Percentiles rank a stretch among this genome's conserved stretches.
These are phyloP conservation scores for Zaprionus inermis DNA, from an alignment of 1,140 invertebrate genomes.

Conservation along the genomic window DNA sequence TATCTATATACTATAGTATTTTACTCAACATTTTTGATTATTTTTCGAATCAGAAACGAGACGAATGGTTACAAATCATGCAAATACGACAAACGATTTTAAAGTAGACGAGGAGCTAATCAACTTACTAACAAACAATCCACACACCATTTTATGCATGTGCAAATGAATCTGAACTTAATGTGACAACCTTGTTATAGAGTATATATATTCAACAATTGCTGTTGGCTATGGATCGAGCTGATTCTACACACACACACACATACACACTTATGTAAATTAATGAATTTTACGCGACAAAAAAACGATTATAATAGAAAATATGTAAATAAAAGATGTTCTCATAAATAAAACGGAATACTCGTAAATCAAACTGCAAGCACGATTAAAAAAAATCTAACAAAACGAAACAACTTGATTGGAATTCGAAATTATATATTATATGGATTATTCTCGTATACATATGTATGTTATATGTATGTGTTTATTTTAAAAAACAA, in stretches of 20 bases:
- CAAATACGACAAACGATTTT: slow-evolving; percentile 64
- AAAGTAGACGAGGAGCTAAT: slow-evolving; percentile 50
- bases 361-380: slow-evolving; percentile 40
- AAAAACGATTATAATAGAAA: slow-evolving; percentile 26
- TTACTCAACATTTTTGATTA: slow-evolving; percentile 10
- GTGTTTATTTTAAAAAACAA: slow-evolving; percentile 72
- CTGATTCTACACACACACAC: slow-evolving; percentile 36
- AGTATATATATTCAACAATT: not conserved
- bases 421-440: slow-evolving; percentile 53
- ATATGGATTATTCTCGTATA: slow-evolving; percentile 46
- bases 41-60: not conserved
- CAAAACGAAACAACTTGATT: slow-evolving; percentile 21
- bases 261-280: slow-evolving; percentile 45
- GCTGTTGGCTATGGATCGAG: slow-evolving; percentile 20
- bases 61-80: slow-evolving; percentile 61
- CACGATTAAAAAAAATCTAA: slow-evolving; percentile 18
- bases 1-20: not conserved
- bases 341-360: slow-evolving; percentile 53
- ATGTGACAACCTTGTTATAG: slow-evolving; percentile 28
- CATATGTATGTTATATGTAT: slow-evolving; percentile 58
- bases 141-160: slow-evolving; percentile 33
- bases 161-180: slow-evolving; percentile 29
- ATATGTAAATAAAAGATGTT: slow-evolving; percentile 70
- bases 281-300: slow-evolving; percentile 47
- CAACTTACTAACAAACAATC: slow-evolving; percentile 14